Evolutionary conservation across 2,888 invertebrate genomes (phyloP).

Genomic region (Chydorus sphaericus): DNA sequence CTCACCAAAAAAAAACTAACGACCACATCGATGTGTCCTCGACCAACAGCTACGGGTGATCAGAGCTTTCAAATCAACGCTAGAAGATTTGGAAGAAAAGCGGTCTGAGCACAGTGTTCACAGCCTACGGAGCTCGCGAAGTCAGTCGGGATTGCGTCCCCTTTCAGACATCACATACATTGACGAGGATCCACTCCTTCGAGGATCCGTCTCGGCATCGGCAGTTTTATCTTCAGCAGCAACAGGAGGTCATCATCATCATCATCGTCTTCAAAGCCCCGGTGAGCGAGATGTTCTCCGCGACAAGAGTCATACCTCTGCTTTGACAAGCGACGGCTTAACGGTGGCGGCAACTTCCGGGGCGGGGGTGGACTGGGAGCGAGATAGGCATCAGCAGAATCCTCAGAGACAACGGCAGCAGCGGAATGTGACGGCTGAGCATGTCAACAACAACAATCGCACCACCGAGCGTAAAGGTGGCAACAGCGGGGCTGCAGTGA

Average conservation of each 20-base stretch:
- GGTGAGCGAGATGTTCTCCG: conserved; percentile 22
- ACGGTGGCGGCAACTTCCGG: neutral
- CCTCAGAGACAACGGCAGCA: too few relatives aligned
- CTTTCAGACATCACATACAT: conserved; percentile 72
- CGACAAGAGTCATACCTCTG: conserved; percentile 16
- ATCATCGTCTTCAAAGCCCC: too few relatives aligned
- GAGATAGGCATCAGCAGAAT: neutral
- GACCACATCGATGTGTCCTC: neutral
- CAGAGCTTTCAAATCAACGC: conserved; percentile 97
- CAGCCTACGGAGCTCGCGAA: conserved; percentile 73
- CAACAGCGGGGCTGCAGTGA: conserved; percentile 16
- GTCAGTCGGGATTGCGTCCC: conserved; percentile 55
- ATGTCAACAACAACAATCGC: conserved; percentile 20
- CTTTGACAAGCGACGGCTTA: conserved; percentile 14
- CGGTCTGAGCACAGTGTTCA: conserved; percentile 96
- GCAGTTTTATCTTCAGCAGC: too few relatives aligned
- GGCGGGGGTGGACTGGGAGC: neutral
- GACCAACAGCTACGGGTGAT: conserved; percentile 89
- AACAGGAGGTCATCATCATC: conserved; percentile 32
- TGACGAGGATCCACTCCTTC: conserved; percentile 43
- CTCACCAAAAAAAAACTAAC: neutral
- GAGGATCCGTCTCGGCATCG: too few relatives aligned
- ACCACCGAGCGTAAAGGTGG: conserved; percentile 21
- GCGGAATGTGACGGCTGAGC: conserved; percentile 15
- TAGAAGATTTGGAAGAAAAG: conserved; percentile 98